Conservation (phyloP, 2,888 invertebrate genomes). For the Melanchra persicariae region DNA sequence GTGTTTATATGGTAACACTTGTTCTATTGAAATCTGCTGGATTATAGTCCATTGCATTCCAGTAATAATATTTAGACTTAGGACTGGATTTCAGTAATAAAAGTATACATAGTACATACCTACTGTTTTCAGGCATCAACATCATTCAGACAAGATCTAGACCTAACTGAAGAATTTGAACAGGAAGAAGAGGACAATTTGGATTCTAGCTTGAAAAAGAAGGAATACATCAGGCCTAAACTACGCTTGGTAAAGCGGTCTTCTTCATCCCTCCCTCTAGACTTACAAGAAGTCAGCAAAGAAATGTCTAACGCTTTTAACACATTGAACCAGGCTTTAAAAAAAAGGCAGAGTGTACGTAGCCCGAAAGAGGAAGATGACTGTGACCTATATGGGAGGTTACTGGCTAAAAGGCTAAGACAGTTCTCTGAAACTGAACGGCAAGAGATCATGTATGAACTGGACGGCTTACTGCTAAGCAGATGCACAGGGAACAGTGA, state of each 20-base stretch:
- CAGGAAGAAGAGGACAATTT: constrained; percentile 38
- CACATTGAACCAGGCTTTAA: constrained; percentile 45
- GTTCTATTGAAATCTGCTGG: no score
- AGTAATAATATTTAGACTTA: no score
- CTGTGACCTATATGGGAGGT: constrained; percentile 60
- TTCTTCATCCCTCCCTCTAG: constrained; percentile 34
- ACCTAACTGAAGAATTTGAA: constrained; percentile 32
- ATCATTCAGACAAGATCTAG: constrained; percentile 41
- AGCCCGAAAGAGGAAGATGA: constrained; percentile 46
- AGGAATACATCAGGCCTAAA: constrained; percentile 36
- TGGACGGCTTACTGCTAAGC: constrained; percentile 60
- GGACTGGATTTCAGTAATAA: neutral
- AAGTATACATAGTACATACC: no score
- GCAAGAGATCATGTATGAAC: constrained; percentile 65
- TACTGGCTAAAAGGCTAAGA: constrained; percentile 63
- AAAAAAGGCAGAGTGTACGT: constrained; percentile 33
- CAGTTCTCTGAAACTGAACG: constrained; percentile 61
- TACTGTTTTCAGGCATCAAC: constrained; percentile 36
- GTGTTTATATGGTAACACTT: no score
- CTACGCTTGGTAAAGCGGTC: constrained; percentile 11
- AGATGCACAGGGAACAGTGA: constrained; percentile 38
- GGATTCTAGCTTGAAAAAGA: constrained; percentile 44
- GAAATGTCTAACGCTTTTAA: constrained; percentile 49
- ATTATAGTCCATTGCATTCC: no score
- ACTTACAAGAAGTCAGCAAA: constrained; percentile 51